Evolutionary conservation across 1,140 invertebrate genomes (phyloP).

Genomic region (Calosoma granatense): DNA sequence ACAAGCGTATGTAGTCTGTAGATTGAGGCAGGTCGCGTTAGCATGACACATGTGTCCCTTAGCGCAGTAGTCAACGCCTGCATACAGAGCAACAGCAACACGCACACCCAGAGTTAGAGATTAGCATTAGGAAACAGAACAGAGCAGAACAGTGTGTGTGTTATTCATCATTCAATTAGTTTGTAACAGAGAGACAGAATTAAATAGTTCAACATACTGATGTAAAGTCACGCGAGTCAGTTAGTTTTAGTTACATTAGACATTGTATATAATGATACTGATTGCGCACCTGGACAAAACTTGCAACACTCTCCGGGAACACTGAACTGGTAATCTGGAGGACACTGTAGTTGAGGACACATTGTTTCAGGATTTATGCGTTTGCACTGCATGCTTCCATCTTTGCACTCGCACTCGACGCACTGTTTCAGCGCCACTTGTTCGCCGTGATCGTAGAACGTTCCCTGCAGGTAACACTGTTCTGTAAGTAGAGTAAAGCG

Average conservation of each 20-base stretch:
- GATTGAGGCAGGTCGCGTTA: conserved; percentile 76
- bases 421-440: conserved; percentile 59
- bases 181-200: no score
- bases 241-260: conserved; percentile 21
- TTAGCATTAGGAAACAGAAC: neutral
- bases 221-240: conserved; percentile 15
- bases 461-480: conserved; percentile 65
- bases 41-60: conserved; percentile 72
- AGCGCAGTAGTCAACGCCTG: conserved; percentile 81
- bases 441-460: conserved; percentile 76
- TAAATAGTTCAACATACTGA: conserved; percentile 22
- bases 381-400: conserved; percentile 71
- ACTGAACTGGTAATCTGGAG: conserved; percentile 61
- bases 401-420: conserved; percentile 62
- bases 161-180: neutral
- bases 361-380: conserved; percentile 58
- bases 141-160: neutral
- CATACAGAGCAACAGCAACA: neutral
- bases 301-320: conserved; percentile 82
- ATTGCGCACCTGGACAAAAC: conserved; percentile 70
- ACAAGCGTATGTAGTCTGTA: conserved; percentile 74
- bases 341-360: conserved; percentile 75
- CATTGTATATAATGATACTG: conserved; percentile 17
- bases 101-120: neutral
- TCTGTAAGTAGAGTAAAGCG: conserved; percentile 44